phyloP scores from a whole-genome alignment of 2,113 vertebrate species.

The Tenebrosternarchus preto region DNA sequence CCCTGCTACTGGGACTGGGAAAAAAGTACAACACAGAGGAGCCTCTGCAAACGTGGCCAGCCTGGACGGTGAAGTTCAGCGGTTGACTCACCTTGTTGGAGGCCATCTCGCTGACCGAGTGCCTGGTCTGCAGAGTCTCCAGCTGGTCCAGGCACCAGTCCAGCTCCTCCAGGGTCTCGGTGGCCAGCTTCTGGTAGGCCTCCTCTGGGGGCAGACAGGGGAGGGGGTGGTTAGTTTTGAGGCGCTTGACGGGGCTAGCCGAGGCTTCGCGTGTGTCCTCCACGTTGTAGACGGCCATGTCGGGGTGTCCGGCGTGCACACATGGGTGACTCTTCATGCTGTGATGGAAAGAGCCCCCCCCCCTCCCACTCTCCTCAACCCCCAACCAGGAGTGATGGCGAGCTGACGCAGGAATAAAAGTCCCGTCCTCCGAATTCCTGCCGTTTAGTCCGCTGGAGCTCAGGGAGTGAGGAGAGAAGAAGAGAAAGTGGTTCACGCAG shows the following conservation, averaged over 20 bases:
- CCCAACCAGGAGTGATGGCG: no score
- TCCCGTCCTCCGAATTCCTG: background rate
- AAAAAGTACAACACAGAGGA: background rate
- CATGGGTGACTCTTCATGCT: conserved; percentile 79
- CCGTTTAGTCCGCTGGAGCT: conserved; percentile 27
- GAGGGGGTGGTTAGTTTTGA: conserved; percentile 77
- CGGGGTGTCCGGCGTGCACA: conserved; percentile 68
- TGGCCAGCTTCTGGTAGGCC: conserved; percentile 87
- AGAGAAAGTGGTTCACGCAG: conserved; percentile 21
- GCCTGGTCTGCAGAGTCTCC: conserved; percentile 85
- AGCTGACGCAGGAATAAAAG: background rate
- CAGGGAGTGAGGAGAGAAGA: conserved; percentile 4
- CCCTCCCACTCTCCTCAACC: no score
- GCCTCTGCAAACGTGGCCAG: background rate
- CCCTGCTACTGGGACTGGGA: no score
- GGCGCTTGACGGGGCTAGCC: conserved; percentile 71
- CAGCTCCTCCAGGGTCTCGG: conserved; percentile 87
- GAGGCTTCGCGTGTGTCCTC: conserved; percentile 71
- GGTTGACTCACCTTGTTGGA: conserved; percentile 82
- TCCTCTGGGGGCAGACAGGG: conserved; percentile 85
- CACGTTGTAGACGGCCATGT: conserved; percentile 74
- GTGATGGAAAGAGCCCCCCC: conserved; percentile 46
- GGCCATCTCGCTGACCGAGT: conserved; percentile 88
- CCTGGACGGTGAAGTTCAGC: background rate
- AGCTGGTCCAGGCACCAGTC: conserved; percentile 90